phyloP scores from a whole-genome alignment of 2,888 invertebrate genomes.

The Morpho deidamia region DNA sequence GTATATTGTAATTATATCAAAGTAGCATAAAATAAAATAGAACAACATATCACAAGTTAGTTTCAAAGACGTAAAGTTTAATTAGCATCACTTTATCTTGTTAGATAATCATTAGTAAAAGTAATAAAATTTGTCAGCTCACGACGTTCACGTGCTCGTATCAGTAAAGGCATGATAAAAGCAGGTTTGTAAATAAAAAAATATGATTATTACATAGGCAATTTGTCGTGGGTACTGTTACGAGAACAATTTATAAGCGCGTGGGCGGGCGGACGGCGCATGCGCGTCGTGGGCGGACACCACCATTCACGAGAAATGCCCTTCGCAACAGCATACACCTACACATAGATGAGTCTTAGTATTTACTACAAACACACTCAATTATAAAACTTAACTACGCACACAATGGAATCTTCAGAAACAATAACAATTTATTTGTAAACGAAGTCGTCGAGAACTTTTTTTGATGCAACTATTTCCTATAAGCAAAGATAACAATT shows the following conservation, averaged over 20 bases:
- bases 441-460: neutral
- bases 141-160: slow-evolving; percentile 6
- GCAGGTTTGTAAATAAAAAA: slow-evolving; percentile 45
- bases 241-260: slow-evolving; percentile 55
- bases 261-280: slow-evolving; percentile 61
- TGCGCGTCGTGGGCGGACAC: slow-evolving; percentile 55
- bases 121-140: slow-evolving; percentile 4
- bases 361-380: slow-evolving; percentile 7
- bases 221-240: slow-evolving; percentile 69
- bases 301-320: slow-evolving; percentile 59
- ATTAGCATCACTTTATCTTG: neutral
- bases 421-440: slow-evolving; percentile 8
- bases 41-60: neutral
- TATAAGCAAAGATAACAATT: too few relatives aligned
- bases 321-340: slow-evolving; percentile 41
- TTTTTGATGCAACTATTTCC: neutral
- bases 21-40: neutral
- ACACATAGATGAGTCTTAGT: slow-evolving; percentile 34
- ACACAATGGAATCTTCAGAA: slow-evolving; percentile 21
- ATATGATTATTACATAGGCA: slow-evolving; percentile 44
- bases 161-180: slow-evolving; percentile 28
- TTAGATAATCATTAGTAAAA: neutral
- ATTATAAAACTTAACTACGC: slow-evolving; percentile 15
- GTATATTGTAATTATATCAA: neutral
- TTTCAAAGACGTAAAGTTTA: neutral